phyloP scores from a whole-genome alignment of 2,113 vertebrate species.

The Saccopteryx leptura region DNA sequence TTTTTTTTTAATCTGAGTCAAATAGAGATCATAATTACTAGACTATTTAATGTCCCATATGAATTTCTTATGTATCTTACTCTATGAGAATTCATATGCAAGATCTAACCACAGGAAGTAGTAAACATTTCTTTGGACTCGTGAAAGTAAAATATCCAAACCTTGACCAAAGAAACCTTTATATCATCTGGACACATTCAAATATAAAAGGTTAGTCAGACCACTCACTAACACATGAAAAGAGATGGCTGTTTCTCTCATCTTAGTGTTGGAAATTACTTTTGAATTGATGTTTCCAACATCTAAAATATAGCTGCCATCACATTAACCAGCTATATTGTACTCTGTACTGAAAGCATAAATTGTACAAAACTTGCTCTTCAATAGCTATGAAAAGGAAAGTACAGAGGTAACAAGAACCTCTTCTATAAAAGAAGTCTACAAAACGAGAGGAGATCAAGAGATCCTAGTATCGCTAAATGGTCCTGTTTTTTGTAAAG shows the following conservation, averaged over 20 bases:
- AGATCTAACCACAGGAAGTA: conserved; percentile 67
- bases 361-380: conserved; percentile 33
- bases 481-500: conserved; percentile 58
- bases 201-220: conserved; percentile 49
- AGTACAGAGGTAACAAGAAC: conserved; percentile 19
- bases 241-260: conserved; percentile 40
- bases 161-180: not conserved
- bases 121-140: conserved; percentile 54
- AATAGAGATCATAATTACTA: conserved; percentile 57
- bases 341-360: conserved; percentile 17
- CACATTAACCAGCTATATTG: conserved; percentile 46
- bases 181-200: conserved; percentile 41
- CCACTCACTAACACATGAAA: not conserved
- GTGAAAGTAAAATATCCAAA: conserved; percentile 60
- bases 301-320: conserved; percentile 45
- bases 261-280: conserved; percentile 49
- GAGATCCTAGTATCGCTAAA: not conserved
- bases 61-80: conserved; percentile 37
- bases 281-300: conserved; percentile 43
- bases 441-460: not conserved
- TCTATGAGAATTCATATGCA: conserved; percentile 26
- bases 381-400: conserved; percentile 62
- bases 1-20: conserved; percentile 54
- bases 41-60: not conserved
- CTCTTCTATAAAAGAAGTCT: not conserved